Evolutionary conservation across 1,140 invertebrate species (phyloP).

Genomic region (Acromyrmex charruanus): DNA sequence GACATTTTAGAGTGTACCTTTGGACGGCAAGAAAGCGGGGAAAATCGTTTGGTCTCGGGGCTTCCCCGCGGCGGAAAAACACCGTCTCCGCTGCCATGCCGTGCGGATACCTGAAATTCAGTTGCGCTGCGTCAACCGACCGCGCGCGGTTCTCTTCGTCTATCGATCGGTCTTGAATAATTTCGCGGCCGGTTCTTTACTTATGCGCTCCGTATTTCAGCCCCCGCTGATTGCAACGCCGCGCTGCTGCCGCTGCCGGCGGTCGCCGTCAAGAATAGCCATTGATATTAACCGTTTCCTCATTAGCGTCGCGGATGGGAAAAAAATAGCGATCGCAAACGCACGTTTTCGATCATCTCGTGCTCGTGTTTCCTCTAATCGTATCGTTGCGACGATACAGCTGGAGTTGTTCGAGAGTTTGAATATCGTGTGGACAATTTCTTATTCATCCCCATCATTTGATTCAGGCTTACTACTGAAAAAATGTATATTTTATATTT

Average conservation of each 20-base stretch:
- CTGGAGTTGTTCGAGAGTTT: neutral
- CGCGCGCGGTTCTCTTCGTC: constrained; percentile 69
- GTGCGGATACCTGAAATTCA: constrained; percentile 78
- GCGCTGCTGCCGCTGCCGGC: neutral
- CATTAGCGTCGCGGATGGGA: constrained; percentile 40
- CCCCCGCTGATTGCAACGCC: constrained; percentile 54
- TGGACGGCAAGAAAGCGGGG: neutral
- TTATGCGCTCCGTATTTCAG: constrained; percentile 81
- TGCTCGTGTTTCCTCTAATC: neutral
- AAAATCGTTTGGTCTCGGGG: too few relatives aligned
- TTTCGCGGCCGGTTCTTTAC: constrained; percentile 83
- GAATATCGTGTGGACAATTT: neutral
- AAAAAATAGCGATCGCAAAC: constrained; percentile 20
- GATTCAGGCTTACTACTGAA: neutral
- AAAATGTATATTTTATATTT: neutral
- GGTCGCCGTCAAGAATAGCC: constrained; percentile 57
- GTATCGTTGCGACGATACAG: neutral
- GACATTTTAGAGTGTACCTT: too few relatives aligned
- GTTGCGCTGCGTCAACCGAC: constrained; percentile 78
- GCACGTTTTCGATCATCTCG: neutral
- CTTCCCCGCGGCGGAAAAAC: constrained; percentile 69
- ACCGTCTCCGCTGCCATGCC: constrained; percentile 58
- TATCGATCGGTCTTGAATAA: constrained; percentile 85
- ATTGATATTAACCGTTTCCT: constrained; percentile 61
- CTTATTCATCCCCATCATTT: neutral